Percentiles rank a stretch among this genome's conserved stretches.
Conservation (phyloP, 2,888 invertebrate species). For the Hypercompe scribonia region DNA sequence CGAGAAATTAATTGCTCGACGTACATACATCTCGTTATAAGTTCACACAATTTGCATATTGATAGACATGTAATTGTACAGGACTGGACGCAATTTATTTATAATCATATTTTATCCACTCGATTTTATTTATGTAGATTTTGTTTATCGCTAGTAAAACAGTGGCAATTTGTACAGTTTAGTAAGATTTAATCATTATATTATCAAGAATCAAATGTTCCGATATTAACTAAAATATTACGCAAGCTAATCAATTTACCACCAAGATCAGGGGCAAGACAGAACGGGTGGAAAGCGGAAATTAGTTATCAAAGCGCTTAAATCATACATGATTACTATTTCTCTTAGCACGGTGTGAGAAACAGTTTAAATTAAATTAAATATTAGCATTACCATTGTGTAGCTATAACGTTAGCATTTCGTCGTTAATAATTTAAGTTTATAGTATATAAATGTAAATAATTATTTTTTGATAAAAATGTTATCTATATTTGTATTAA, state of each 20-base stretch:
- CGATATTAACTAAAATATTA: neutral
- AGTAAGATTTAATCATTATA: no score
- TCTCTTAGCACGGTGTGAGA: neutral
- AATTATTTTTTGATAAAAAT: no score
- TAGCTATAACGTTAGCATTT: neutral
- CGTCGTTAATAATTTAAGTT: neutral
- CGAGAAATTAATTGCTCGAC: constrained; percentile 36
- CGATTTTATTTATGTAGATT: neutral
- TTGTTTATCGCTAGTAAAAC: neutral
- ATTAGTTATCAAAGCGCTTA: neutral
- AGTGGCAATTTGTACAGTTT: no score
- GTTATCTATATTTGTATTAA: no score
- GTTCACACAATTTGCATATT: neutral
- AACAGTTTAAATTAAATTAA: neutral
- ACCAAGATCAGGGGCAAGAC: neutral
- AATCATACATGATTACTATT: constrained; percentile 1
- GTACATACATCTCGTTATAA: constrained; percentile 18
- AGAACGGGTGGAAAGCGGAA: neutral
- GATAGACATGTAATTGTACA: neutral
- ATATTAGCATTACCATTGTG: no score
- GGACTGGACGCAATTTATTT: neutral
- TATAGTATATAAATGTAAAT: no score
- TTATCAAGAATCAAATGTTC: neutral
- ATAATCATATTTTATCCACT: neutral
- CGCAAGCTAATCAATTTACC: neutral